phyloP scores from a whole-genome alignment of 2,797 vertebrate genomes.

The Microctenopoma lineatum region DNA sequence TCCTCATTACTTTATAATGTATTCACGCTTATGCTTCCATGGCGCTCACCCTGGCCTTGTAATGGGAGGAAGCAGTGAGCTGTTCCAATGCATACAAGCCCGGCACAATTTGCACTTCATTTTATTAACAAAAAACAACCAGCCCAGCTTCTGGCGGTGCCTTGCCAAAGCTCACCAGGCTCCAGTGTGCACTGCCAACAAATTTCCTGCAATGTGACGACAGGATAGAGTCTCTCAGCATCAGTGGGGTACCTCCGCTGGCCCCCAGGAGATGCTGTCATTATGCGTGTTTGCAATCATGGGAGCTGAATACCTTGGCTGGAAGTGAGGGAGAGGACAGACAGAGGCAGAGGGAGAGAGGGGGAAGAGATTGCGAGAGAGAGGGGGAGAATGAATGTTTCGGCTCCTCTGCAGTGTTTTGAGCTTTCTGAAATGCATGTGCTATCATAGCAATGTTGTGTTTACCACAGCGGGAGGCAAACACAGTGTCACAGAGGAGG shows the following conservation, averaged over 20 bases:
- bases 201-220: conserved; percentile 82
- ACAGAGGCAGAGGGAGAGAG: conserved; percentile 46
- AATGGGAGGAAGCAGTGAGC: conserved; percentile 87
- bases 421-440: conserved; percentile 83
- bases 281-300: conserved; percentile 91
- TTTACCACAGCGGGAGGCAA: conserved; percentile 87
- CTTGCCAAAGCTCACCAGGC: conserved; percentile 80
- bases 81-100: conserved; percentile 77
- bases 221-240: conserved; percentile 82
- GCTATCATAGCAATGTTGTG: conserved; percentile 84
- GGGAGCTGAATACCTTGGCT: conserved; percentile 85
- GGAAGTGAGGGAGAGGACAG: conserved; percentile 77
- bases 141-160: conserved; percentile 79
- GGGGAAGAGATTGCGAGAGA: conserved; percentile 35
- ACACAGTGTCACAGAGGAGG: conserved; percentile 80
- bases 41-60: conserved; percentile 86
- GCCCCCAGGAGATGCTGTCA: conserved; percentile 90
- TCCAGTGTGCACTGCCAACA: conserved; percentile 59
- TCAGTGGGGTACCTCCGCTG: conserved; percentile 88
- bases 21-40: conserved; percentile 87
- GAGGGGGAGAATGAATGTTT: conserved; percentile 67
- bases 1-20: conserved; percentile 90
- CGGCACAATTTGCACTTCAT: conserved; percentile 89
- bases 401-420: conserved; percentile 76
- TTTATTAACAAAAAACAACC: conserved; percentile 84